Conservation (phyloP, 37 sponge, comb jelly and placozoan species). For the Haliclona indistincta region DNA sequence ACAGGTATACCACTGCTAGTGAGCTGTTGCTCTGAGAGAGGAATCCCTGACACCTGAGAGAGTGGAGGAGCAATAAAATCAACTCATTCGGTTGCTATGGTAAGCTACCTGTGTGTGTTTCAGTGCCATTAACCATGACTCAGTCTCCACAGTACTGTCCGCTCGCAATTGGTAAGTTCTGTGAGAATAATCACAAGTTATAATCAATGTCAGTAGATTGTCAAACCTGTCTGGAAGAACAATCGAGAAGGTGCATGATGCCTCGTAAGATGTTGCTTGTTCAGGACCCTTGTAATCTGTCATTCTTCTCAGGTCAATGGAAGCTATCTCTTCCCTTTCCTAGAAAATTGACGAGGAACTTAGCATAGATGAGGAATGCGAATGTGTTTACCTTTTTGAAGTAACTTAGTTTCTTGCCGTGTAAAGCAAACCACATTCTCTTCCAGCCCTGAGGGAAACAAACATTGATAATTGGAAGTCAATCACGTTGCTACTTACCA, state of each 20-base stretch:
- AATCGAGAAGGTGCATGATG: conserved; percentile 49
- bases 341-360: not conserved
- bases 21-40: conserved; percentile 68
- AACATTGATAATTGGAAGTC: not conserved
- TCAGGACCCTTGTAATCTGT: conserved; percentile 57
- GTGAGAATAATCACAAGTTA: not conserved
- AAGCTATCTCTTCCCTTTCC: conserved; percentile 56
- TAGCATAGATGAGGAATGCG: not conserved
- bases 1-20: conserved; percentile 62
- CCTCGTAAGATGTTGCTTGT: conserved; percentile 22
- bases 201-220: not conserved
- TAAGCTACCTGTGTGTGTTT: conserved; percentile 63
- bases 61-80: not conserved
- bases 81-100: not conserved
- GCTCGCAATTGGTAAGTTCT: conserved; percentile 32
- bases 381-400: conserved; percentile 56
- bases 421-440: conserved; percentile 77
- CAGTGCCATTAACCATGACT: conserved; percentile 62
- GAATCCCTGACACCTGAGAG: conserved; percentile 70
- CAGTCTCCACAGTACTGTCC: conserved; percentile 48
- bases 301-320: conserved; percentile 69
- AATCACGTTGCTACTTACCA: not conserved
- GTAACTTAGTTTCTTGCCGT: conserved; percentile 52
- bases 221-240: conserved; percentile 55
- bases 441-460: conserved; percentile 55